phyloP scores from a whole-genome alignment of 2,113 vertebrate genomes.

The Micronycteris hirsuta region DNA sequence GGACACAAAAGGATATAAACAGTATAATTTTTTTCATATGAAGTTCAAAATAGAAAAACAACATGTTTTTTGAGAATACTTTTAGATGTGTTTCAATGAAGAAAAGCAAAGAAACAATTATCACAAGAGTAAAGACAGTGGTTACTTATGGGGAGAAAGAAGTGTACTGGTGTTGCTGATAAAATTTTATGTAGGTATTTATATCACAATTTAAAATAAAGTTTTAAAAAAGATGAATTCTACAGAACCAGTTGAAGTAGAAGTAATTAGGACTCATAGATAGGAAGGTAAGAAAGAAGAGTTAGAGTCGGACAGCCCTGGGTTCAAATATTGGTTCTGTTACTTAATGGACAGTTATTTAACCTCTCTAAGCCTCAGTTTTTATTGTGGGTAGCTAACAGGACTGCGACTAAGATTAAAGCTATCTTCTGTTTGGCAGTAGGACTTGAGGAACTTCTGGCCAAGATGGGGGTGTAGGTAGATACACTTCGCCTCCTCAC shows the following conservation, averaged over 20 bases:
- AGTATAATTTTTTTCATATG: background rate
- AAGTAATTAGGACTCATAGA: background rate
- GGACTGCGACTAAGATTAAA: background rate
- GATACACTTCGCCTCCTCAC: no score
- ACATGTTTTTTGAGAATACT: background rate
- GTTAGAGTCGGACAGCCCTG: background rate
- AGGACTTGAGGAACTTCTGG: no score
- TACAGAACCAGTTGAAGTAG: background rate
- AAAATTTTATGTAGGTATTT: background rate
- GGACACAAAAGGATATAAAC: background rate
- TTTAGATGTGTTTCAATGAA: background rate
- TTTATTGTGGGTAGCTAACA: background rate
- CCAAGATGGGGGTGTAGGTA: no score
- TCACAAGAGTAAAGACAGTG: background rate
- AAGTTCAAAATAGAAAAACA: background rate
- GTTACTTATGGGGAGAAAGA: background rate
- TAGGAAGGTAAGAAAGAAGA: background rate
- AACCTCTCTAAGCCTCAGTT: background rate
- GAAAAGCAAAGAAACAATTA: background rate
- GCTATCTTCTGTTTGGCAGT: background rate
- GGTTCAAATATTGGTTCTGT: constrained; percentile 24
- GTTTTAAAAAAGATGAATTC: background rate
- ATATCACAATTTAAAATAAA: constrained; percentile 8
- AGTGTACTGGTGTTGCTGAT: background rate
- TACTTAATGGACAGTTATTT: background rate